Base-by-base conservation (phyloP, 2,888 invertebrate genomes). In the Heliconius cydno region DNA sequence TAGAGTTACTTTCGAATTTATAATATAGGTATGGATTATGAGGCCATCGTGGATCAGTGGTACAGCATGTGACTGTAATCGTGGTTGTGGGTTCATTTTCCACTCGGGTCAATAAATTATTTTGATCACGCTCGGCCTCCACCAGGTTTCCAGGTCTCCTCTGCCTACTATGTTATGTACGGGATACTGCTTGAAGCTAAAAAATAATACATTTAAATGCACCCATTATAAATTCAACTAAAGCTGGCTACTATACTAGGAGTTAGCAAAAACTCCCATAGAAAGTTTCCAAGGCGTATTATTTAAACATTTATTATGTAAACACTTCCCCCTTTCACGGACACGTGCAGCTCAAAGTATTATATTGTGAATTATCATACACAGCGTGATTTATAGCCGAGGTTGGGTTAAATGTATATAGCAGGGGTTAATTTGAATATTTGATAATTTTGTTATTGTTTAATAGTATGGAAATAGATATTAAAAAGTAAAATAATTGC, bases 331-430 rank as follows among this genome's bases (percentile, higher is more conserved):
- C 75, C 66, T 66, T 75, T 46, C 66, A 66, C 30, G 13, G 75
- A 28, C 75, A 75, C 75, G 75, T 75, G 75, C 66, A 75, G 66
- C 75, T 75, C 66, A 66, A 66, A 75, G 25, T 65, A 28, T 65
- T 75, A 28, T 65, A 41, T 65, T 75, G 46, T 75, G 75, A 75
- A 75, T 65, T 75, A 75, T 75, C 65, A 66, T 63, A 73, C 30
- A 73, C 28, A 65, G 19, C 3, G 30, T 75, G 75, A 75, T 75
- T 75, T 75, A 75, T 75, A 22, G 46, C 46, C 41, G 41, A 46
- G 13, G 75, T 41, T 65, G 38, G 75, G 63, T 65, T 28, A 30
- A 60, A 41, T 75, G 41, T 30, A 75, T 41, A 65, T 75, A 65
- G 13, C 1, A 28, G 22, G 65, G 28, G 66, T 52, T 25, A 41